phyloP scores from a whole-genome alignment of 2,113 vertebrate species.

The Elephantulus edwardii region DNA sequence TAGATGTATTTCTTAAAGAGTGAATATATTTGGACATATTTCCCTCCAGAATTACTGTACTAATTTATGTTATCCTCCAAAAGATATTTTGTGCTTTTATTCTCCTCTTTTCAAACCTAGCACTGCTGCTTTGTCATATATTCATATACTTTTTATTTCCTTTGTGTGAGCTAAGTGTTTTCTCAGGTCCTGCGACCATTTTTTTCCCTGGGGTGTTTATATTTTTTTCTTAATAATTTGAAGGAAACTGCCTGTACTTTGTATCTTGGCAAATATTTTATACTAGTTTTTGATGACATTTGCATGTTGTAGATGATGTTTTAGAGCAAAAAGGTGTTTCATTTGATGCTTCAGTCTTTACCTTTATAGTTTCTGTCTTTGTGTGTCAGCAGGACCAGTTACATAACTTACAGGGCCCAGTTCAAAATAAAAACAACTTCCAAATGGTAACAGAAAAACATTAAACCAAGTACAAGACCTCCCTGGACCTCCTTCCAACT shows the following conservation, averaged over 20 bases:
- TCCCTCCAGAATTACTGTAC: background rate
- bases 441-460: too few species aligned
- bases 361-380: background rate
- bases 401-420: background rate
- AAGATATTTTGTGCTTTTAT: background rate
- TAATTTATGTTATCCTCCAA: background rate
- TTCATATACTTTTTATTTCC: background rate
- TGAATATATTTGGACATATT: background rate
- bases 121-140: background rate
- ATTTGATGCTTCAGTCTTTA: background rate
- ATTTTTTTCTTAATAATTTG: conserved; percentile 15
- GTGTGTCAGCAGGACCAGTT: background rate
- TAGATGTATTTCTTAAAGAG: too few species aligned
- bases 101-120: background rate
- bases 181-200: background rate
- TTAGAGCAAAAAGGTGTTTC: background rate
- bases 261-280: background rate
- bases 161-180: background rate
- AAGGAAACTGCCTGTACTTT: background rate
- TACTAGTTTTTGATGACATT: background rate
- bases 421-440: background rate
- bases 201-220: background rate
- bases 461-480: background rate
- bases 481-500: background rate
- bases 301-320: background rate